Evolutionary conservation across 2,797 vertebrate species (phyloP), one percentile per base, ranked within the genome.

Genomic region (Alexandromys oeconomus): DNA sequence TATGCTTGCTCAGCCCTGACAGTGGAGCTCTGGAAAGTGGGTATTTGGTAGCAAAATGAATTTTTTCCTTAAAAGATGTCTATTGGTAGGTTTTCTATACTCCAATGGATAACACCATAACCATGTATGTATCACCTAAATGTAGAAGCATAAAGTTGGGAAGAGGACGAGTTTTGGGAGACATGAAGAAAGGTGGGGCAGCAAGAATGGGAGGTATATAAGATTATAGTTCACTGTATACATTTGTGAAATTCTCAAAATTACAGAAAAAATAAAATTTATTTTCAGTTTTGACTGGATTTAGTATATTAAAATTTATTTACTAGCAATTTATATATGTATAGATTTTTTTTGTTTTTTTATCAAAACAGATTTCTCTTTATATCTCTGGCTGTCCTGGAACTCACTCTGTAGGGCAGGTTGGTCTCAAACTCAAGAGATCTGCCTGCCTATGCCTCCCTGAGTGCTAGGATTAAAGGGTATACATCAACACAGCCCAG

Each of bases 281-380:
- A 80, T 73, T 89, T 31, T 19, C 15, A 89, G 31, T 19, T 93
- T 93, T 78, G n/a, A 65, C 37, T 78, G 10, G 5, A 1, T 59
- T 80, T 94, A 81, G 11, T 82, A 94, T 87, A 90, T 87, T 93
- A 21, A 94, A 88, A 87, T 80, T 87, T 93, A 89, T 90, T 91
- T 95, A 63, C 25, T 27, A 71, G 4, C 31, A 94, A 88, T 85
- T 74, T 91, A 86, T 76, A 9, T 46, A 92, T 84, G 46, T 90
- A 15, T 91, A 86, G n/a, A 80, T 67, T 74, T 86, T 95, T 57
- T 57, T 21, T 6, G 57, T 19, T 57, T 40, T 40, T 57, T 57
- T 57, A 21, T 57, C 57, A 57, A 57, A 19, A 21, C 57, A 21
- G 19, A 6, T 57, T 57, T 57, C 57, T 21, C 19, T 21, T 7